These are phyloP conservation scores for Oreotrochilus melanogaster DNA, from an alignment of 2,113 vertebrate genomes.

Conservation along the genomic window DNA sequence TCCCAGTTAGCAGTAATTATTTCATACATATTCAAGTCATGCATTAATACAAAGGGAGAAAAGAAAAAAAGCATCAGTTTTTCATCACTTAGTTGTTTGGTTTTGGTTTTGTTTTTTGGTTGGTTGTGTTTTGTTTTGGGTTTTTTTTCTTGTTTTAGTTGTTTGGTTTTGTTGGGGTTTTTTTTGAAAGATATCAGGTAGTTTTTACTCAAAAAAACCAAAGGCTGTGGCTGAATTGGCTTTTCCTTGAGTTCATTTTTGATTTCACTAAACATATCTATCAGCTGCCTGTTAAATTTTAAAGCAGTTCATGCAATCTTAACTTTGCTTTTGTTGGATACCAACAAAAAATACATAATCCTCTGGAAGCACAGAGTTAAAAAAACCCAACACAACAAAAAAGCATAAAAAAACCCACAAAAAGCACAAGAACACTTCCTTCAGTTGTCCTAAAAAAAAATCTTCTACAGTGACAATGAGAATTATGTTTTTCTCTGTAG, in stretches of 20 bases:
- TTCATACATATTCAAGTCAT: not conserved
- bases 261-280: not conserved
- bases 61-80: not conserved
- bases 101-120: too few relatives aligned
- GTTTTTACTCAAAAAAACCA: not conserved
- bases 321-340: not conserved
- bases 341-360: not conserved
- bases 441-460: not conserved
- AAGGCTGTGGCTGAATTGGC: not conserved
- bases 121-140: too few relatives aligned
- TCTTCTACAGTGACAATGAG: not conserved
- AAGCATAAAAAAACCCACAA: too few relatives aligned
- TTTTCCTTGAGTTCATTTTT: not conserved
- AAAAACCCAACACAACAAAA: too few relatives aligned
- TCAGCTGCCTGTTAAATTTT: not conserved
- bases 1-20: not conserved
- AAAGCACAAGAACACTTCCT: not conserved
- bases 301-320: rapidly evolving
- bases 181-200: not conserved
- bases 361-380: not conserved
- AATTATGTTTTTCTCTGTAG: not conserved
- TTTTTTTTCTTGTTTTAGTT: not conserved
- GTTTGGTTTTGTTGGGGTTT: too few relatives aligned
- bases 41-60: rapidly evolving
- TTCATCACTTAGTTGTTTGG: not conserved